Conservation (phyloP, 64 coral and sea anemone species). For the Stichodactyla mertensii region DNA sequence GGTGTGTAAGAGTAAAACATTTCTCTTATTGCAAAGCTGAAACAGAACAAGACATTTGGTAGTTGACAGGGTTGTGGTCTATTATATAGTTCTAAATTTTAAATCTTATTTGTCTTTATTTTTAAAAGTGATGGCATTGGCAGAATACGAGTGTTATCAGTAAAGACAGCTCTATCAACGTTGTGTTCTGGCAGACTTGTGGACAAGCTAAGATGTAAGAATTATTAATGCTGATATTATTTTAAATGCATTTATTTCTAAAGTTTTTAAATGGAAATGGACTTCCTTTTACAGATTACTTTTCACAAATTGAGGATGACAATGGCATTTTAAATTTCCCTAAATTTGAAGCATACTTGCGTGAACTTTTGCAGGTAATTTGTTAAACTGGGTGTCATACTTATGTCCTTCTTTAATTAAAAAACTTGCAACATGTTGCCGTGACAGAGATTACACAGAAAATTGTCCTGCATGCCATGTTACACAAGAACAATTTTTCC, state of each 20-base stretch:
- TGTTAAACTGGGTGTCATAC: no score
- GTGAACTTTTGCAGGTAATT: slow-evolving; percentile 86
- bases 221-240: background rate
- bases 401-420: no score
- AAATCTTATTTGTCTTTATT: background rate
- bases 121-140: slow-evolving; percentile 84
- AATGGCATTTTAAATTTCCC: slow-evolving; percentile 87
- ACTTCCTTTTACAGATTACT: slow-evolving; percentile 58
- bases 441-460: no score
- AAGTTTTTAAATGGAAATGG: background rate
- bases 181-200: slow-evolving; percentile 84
- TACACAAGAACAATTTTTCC: no score
- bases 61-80: no score
- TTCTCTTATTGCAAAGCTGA: no score
- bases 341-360: slow-evolving; percentile 96
- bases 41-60: no score
- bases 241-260: background rate
- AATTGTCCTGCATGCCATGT: no score
- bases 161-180: slow-evolving; percentile 91
- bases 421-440: no score
- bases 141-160: slow-evolving; percentile 89
- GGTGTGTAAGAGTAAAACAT: no score
- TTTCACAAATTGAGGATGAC: slow-evolving; percentile 92
- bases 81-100: background rate
- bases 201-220: slow-evolving; percentile 98